These are phyloP conservation scores for Acrobasis consociella DNA, from an alignment of 2,888 invertebrate genomes.

Conservation along the genomic window DNA sequence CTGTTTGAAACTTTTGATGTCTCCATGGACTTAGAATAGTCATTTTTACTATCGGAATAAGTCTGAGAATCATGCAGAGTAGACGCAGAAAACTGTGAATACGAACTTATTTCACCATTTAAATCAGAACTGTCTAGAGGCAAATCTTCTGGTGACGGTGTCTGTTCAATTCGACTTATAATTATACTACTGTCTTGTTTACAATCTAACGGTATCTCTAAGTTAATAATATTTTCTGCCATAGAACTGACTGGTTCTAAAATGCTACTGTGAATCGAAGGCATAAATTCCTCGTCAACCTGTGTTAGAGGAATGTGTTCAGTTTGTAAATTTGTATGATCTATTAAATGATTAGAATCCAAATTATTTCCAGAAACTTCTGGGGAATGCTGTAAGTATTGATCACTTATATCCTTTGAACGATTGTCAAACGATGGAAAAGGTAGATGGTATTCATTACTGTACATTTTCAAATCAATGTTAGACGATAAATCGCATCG, in stretches of 20 bases:
- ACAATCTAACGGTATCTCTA: conserved; percentile 79
- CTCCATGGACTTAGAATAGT: conserved; percentile 83
- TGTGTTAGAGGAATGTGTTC: conserved; percentile 59
- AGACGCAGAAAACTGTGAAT: conserved; percentile 76
- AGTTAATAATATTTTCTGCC: conserved; percentile 77
- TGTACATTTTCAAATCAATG: conserved; percentile 54
- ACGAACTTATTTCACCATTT: conserved; percentile 82
- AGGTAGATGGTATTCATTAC: conserved; percentile 48
- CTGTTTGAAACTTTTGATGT: conserved; percentile 87
- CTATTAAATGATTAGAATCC: conserved; percentile 26
- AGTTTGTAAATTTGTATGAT: conserved; percentile 25
- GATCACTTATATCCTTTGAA: background rate
- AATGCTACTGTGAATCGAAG: conserved; percentile 83
- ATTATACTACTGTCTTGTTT: conserved; percentile 67
- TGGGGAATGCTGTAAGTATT: background rate
- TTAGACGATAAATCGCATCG: conserved; percentile 54
- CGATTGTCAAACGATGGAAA: conserved; percentile 36
- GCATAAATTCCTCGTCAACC: conserved; percentile 84
- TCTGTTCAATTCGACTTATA: conserved; percentile 86
- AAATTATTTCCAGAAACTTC: conserved; percentile 14
- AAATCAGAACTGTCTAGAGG: conserved; percentile 89
- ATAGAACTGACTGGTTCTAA: conserved; percentile 83
- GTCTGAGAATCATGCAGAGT: conserved; percentile 81
- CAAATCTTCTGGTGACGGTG: conserved; percentile 92
- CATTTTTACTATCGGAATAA: conserved; percentile 82